Base-by-base conservation (phyloP, 2,888 invertebrate genomes). In the Eudasyphora cyanicolor region DNA sequence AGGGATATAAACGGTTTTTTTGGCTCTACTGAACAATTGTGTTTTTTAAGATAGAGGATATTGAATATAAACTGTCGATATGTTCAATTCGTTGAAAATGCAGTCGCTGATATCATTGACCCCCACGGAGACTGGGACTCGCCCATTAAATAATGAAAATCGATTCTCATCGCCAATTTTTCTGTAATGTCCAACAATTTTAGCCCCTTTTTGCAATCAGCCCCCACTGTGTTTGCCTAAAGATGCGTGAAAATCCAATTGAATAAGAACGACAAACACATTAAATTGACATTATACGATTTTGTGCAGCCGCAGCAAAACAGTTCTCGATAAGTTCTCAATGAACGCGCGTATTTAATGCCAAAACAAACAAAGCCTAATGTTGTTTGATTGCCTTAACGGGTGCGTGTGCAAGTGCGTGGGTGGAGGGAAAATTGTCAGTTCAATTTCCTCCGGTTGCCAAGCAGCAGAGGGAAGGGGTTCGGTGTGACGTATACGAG, bases 211-310 rank as follows among this genome's bases (percentile, higher is more conserved):
- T n/a, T n/a, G n/a, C n/a, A n/a, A n/a, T n/a, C n/a, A n/a, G n/a
- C 42, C 42, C 12, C 19, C 35, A 60, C 17, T 32, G 49, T 49
- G 5, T 5, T n/a, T 8, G 8, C 6, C 1, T 57, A 57, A 57
- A 57, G 5, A 57, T 57, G 57, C 57, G 27, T 57, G 21, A 21
- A 57, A 57, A 57, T 57, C 57, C 24, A 57, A 27, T 27, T 21
- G 21, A 57, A 57, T 57, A 24, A 6, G 27, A 57, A 57, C 57
- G 57, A 57, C 57, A 57, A 57, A 57, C 27, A 57, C 57, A 24
- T 57, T 57, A 57, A 21, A 10, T 4, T 27, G 24, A 19, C 57
- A 27, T 57, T 57, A 51, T 45, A 12, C 38, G 14, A 38, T 38
- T 38, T 38, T 8, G 38, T 12, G 38, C 38, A 38, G 14, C 38